Percentiles rank a stretch among this genome's conserved stretches.
phyloP scores from a whole-genome alignment of 2,888 invertebrate genomes.

The Tenthredo mesomela region DNA sequence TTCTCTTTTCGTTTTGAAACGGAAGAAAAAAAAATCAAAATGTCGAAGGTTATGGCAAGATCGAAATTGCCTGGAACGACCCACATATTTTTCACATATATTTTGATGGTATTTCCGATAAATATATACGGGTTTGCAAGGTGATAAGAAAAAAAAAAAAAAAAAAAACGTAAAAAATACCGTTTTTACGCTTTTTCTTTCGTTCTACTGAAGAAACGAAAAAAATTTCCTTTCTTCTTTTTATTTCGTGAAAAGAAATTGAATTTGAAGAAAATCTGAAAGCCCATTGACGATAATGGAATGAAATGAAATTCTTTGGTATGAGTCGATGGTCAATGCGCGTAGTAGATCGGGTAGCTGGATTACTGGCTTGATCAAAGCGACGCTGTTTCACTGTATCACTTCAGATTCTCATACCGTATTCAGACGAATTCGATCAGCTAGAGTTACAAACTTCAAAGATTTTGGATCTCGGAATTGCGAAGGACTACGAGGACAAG shows the following conservation, averaged over 20 bases:
- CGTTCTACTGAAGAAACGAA: background rate
- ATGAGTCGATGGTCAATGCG: conserved; percentile 10
- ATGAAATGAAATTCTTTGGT: background rate
- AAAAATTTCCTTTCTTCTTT: background rate
- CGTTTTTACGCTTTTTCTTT: background rate
- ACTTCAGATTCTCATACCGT: background rate
- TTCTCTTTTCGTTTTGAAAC: too few relatives aligned
- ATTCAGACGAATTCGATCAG: conserved; percentile 32
- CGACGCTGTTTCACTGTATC: background rate
- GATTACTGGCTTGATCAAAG: conserved; percentile 35
- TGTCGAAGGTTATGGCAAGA: too few relatives aligned
- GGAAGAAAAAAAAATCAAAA: too few relatives aligned
- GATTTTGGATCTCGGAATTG: background rate
- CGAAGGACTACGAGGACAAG: background rate
- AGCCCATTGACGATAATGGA: conserved; percentile 19
- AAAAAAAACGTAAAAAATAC: background rate
- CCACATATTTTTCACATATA: too few relatives aligned
- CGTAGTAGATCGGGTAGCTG: background rate
- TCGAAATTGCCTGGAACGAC: too few relatives aligned
- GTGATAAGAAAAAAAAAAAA: too few relatives aligned
- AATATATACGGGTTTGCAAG: background rate
- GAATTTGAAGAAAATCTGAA: background rate
- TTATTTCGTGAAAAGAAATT: background rate
- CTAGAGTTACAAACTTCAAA: conserved; percentile 25
- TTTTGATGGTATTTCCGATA: too few relatives aligned